Base-by-base conservation (phyloP, 2,797 vertebrate species). In the Peromyscus eremicus region DNA sequence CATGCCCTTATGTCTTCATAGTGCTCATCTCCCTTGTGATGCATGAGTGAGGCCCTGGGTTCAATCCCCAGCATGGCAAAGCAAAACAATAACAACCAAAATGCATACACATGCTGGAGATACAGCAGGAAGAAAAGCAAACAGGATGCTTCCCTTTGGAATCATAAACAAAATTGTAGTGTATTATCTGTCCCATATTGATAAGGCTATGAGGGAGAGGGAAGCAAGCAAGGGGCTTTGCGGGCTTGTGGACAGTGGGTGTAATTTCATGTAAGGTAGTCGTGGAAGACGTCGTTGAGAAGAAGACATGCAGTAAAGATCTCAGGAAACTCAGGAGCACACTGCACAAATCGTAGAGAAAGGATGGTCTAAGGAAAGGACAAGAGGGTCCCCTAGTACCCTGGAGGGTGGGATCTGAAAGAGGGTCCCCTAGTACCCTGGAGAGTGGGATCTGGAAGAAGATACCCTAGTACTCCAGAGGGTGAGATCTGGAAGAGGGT, bases 381-480 rank as follows among this genome's bases (percentile, higher is more conserved):
- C 0, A 8, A 82, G 34, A 34, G 16, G 11, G 40, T 13, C 13
- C 6, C 3, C 29, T 87, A 52, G 5, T 11, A 11, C 43, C 19
- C 0, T 0, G 12, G 12, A 49, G 23, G 49, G 32, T 46, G 89
- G 52, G 3, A 14, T 55, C 52, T 55, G 14, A 14, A 55, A 52
- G 49, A 52, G 49, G 14, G 12, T 55, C 2, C 52, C 52, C 52
- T 55, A 55, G 52, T 55, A 55, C 52, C 52, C 52, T 16, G 14
- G 52, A 55, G 52, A 52, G 52, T 55, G 0, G 52, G 52, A 55
- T 55, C 52, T 55, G 52, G 52, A 8, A 77, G 34, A 34, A 21
- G 6, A 40, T 13, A 7, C 9, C 2, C 19, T 87, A 52, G 5
- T 11, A 11, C 60, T 25, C 0, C 0, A 6, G 12, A 49, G 23